phyloP scores from a whole-genome alignment of 2,113 vertebrate species.

The Rhinoptilus africanus region DNA sequence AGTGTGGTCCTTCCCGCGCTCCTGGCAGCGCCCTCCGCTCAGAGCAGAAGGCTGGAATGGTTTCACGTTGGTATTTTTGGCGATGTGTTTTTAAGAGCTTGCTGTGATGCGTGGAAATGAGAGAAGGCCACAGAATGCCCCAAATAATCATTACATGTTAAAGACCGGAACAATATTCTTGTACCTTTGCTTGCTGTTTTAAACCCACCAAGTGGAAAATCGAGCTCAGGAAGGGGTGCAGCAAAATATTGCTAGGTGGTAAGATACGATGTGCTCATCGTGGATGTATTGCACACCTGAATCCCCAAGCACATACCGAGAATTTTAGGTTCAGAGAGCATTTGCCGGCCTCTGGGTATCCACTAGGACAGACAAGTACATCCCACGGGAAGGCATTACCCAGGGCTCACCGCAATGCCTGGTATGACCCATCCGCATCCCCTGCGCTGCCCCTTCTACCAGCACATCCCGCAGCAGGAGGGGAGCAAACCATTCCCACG shows the following conservation, averaged over 20 bases:
- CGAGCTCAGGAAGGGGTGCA: background rate
- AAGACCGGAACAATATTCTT: background rate
- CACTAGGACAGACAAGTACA: background rate
- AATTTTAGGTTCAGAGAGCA: background rate
- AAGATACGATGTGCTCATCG: fast-evolving
- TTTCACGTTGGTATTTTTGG: background rate
- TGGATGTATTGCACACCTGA: background rate
- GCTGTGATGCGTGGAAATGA: background rate
- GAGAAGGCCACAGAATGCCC: background rate
- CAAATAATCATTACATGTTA: background rate
- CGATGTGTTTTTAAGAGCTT: background rate
- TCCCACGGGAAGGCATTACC: background rate
- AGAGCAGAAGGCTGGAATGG: background rate
- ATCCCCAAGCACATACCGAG: fast-evolving
- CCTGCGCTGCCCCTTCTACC: background rate
- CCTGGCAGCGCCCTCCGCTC: background rate
- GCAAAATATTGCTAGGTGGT: background rate
- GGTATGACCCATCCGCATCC: background rate
- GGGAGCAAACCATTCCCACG: background rate
- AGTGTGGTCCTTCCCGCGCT: background rate
- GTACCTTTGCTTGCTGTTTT: background rate
- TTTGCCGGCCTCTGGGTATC: background rate
- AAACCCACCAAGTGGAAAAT: background rate
- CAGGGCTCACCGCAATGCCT: background rate
- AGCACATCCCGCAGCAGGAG: background rate